Percentiles rank a stretch among this genome's conserved stretches.
These are phyloP conservation scores for Pseudococcus longispinus DNA, from an alignment of 2,888 invertebrate genomes.

Conservation along the genomic window DNA sequence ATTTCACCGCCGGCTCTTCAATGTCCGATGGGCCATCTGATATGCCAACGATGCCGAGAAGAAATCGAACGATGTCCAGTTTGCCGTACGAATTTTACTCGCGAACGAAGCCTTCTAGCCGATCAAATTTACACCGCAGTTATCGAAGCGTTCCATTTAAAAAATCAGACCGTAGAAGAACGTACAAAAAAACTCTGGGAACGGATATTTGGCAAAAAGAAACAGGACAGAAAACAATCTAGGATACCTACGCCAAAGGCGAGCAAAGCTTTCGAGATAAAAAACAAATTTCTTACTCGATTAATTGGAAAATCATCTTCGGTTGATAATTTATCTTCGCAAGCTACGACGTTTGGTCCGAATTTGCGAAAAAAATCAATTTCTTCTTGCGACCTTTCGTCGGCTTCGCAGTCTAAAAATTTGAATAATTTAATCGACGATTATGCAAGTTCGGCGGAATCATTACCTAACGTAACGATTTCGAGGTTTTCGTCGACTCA, in stretches of 20 bases:
- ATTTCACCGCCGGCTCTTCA: conserved; percentile 64
- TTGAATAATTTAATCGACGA: background rate
- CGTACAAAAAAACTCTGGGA: conserved; percentile 58
- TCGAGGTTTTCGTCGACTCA: background rate
- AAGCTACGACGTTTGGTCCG: background rate
- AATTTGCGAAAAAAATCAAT: conserved; percentile 51
- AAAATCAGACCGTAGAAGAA: conserved; percentile 57
- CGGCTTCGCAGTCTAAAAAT: background rate
- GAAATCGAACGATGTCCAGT: conserved; percentile 65
- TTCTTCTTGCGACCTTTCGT: conserved; percentile 52
- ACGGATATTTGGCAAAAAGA: conserved; percentile 58
- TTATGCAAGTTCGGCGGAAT: conserved; percentile 12
- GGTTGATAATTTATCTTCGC: conserved; percentile 58
- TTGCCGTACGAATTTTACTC: conserved; percentile 63
- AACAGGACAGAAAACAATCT: conserved; percentile 46
- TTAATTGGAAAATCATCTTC: conserved; percentile 59
- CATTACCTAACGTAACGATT: background rate
- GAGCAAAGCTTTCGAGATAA: conserved; percentile 55
- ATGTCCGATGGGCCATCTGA: conserved; percentile 66
- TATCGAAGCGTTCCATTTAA: conserved; percentile 59
- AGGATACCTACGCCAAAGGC: conserved; percentile 50
- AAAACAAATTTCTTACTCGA: conserved; percentile 59
- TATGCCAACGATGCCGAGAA: conserved; percentile 65
- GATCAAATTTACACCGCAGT: conserved; percentile 61
- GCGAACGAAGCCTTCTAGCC: conserved; percentile 65